Percentiles rank a stretch among this genome's conserved stretches.
These are phyloP conservation scores for Reinhardtius hippoglossoides DNA, from an alignment of 2,113 vertebrate species.

Conservation along the genomic window DNA sequence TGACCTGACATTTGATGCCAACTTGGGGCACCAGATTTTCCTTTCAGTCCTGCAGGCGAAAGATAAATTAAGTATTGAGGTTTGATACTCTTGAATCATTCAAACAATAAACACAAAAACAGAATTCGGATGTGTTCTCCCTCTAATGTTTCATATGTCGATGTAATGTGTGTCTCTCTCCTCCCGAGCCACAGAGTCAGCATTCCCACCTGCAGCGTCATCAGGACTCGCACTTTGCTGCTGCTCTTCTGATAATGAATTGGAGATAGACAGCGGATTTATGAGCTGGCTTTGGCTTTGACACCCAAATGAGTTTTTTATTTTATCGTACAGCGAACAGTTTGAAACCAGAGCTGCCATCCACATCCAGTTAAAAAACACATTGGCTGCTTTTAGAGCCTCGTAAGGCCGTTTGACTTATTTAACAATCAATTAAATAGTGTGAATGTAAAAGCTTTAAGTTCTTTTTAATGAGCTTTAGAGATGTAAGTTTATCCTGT, in stretches of 20 bases:
- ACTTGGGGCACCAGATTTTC: not conserved
- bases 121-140: not conserved
- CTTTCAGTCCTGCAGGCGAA: not conserved
- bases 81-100: no score
- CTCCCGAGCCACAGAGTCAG: conserved; percentile 7
- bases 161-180: not conserved
- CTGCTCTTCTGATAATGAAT: conserved; percentile 30
- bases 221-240: conserved; percentile 14
- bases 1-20: conserved; percentile 1
- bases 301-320: conserved; percentile 38
- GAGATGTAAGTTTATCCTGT: not conserved
- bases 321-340: conserved; percentile 28
- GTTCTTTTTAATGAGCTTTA: conserved; percentile 24
- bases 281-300: conserved; percentile 34
- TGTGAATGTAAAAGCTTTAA: conserved; percentile 9
- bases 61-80: not conserved
- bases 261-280: conserved; percentile 21
- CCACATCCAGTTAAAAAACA: conserved; percentile 17
- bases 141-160: not conserved
- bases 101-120: not conserved
- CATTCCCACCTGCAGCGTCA: conserved; percentile 18
- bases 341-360: conserved; percentile 28
- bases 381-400: conserved; percentile 22
- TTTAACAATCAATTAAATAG: conserved; percentile 22
- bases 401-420: conserved; percentile 18